Base-by-base conservation (phyloP, 2,113 vertebrate species). In the Butastur rufipennis region DNA sequence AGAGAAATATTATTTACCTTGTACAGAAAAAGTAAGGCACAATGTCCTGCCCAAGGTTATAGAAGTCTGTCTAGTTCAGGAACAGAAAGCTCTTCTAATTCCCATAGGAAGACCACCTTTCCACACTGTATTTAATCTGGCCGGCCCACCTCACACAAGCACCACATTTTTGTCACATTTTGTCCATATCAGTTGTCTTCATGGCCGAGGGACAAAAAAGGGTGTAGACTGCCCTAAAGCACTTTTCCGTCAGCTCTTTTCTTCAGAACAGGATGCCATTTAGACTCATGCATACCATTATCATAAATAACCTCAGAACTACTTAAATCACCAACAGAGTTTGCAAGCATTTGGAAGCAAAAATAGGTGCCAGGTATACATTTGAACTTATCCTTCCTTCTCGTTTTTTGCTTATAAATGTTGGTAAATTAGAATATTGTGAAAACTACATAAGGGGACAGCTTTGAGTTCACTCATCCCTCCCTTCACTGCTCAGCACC, bases 241-340 rank as follows among this genome's bases (percentile, higher is more conserved):
- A 85, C 74, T 91, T 91, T 91, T 85, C 58, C 43, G 7, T 38
- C 81, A 87, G 66, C 61, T 90, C 78, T 72, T 94, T 92, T 92
- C 87, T 83, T 93, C 74, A 47, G 62, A 91, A 95, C 89, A 93
- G 94, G 91, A 95, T 93, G 84, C 50, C 87, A 62, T n/a, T 94
- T 79, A 95, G 93, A 95, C 93, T 82, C 89, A 80, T 80, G 93
- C 91, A 96, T 96, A 81, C 40, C 27, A 92, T 95, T 95, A 92
- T 48, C 73, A 96, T 53, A 96, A 96, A 89, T 81, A 91, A 90
- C 36, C 47, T 47, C 77, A 68, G 68, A 86, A 71, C 47, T 56
- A 81, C 81, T 81, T 87, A 78, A 71, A 85, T 84, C 83, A 61
- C 62, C 61, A 83, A 72, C 52, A 81, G 61, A 77, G 43, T 61